Evolutionary conservation across 2,888 invertebrate genomes (phyloP).

Genomic region (Hydropsyche betteni): DNA sequence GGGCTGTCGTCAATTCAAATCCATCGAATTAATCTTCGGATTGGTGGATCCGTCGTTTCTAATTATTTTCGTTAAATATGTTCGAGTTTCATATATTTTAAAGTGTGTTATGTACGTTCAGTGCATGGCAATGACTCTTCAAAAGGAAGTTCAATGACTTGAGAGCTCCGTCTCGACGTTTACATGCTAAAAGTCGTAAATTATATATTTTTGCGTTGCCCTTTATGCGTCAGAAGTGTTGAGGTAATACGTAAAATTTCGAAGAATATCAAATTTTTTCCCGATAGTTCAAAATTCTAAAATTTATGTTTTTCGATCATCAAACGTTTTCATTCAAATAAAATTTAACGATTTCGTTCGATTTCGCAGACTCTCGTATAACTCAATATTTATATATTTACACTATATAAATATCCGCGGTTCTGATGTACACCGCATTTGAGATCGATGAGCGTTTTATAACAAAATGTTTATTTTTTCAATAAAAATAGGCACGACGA

Average conservation of each 20-base stretch:
- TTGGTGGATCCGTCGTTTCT: not conserved
- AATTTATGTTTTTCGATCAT: too few relatives aligned
- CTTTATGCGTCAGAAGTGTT: not conserved
- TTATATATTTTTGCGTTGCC: constrained; percentile 23
- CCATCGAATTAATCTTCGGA: not conserved
- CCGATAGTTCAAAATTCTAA: too few relatives aligned
- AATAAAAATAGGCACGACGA: too few relatives aligned
- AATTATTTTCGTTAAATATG: not conserved
- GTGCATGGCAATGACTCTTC: constrained; percentile 17
- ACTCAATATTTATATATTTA: too few relatives aligned
- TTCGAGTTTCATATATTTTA: not conserved
- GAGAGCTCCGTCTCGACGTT: not conserved
- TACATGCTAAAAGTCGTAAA: constrained; percentile 22
- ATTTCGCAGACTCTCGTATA: too few relatives aligned
- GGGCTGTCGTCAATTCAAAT: too few relatives aligned
- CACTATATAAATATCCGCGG: not conserved
- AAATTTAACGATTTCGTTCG: too few relatives aligned
- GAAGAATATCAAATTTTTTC: too few relatives aligned
- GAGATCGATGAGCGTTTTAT: too few relatives aligned
- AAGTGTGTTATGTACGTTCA: not conserved
- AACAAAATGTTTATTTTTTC: not conserved
- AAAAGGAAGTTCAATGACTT: constrained; percentile 26
- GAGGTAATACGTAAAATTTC: too few relatives aligned
- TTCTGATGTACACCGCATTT: not conserved
- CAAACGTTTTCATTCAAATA: too few relatives aligned